Conservation (phyloP, 2,797 vertebrate species). For the Mus spretus region DNA sequence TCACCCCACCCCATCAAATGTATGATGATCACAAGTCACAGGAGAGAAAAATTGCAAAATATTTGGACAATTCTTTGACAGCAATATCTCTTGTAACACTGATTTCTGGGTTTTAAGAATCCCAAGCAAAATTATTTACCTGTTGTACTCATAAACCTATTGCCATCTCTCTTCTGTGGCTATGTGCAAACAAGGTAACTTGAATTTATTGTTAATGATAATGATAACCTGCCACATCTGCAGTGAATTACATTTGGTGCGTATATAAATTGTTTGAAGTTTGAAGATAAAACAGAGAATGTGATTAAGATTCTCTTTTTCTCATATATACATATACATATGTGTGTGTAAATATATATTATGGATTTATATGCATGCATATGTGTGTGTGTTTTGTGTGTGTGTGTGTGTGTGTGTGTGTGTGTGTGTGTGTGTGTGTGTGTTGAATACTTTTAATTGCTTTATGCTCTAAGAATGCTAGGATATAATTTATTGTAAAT, state of each 20-base stretch:
- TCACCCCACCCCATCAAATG: neutral
- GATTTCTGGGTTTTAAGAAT: neutral
- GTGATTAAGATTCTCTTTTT: neutral
- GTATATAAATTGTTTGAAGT: constrained; percentile 12
- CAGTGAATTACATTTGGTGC: neutral
- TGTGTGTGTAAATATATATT: neutral
- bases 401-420: neutral
- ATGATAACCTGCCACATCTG: neutral
- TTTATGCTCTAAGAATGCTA: neutral
- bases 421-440: neutral
- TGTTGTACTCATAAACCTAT: neutral
- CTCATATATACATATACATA: neutral
- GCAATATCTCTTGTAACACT: neutral
- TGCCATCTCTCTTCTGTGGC: neutral
- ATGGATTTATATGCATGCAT: neutral
- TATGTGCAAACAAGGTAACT: neutral
- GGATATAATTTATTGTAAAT: neutral
- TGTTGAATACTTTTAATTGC: neutral
- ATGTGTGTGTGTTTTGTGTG: neutral
- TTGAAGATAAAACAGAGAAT: neutral
- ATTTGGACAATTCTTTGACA: neutral
- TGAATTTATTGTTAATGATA: neutral
- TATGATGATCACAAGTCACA: neutral
- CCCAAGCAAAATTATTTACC: neutral
- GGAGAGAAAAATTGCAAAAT: neutral